A percentile compares a stretch with the other conserved stretches of the same genome.
Conservation (phyloP, 2,888 invertebrate species). For the Catocala nupta region DNA sequence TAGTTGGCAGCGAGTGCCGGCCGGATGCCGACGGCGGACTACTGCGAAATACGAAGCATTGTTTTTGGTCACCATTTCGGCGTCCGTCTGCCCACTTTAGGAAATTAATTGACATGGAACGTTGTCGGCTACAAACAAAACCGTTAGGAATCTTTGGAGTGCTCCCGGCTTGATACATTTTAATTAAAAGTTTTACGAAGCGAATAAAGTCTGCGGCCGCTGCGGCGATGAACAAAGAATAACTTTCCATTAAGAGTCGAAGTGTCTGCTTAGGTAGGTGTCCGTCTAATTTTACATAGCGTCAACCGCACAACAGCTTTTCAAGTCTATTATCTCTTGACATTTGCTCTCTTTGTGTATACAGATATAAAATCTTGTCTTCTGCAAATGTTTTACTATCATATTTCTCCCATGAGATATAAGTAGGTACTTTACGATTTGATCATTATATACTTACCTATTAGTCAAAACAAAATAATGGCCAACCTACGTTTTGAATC, state of each 20-base stretch:
- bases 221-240: slow-evolving; percentile 66
- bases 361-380: not conserved
- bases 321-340: not conserved
- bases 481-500: no score
- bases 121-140: slow-evolving; percentile 73
- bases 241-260: slow-evolving; percentile 62
- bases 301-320: slow-evolving; percentile 7
- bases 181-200: slow-evolving; percentile 81
- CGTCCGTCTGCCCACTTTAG: slow-evolving; percentile 77
- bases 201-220: slow-evolving; percentile 69
- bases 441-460: no score
- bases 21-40: slow-evolving; percentile 67
- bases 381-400: not conserved
- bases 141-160: slow-evolving; percentile 71
- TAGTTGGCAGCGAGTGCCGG: slow-evolving; percentile 69
- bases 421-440: no score
- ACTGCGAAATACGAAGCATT: slow-evolving; percentile 71
- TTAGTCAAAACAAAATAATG: no score
- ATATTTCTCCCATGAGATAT: not conserved
- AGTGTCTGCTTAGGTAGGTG: slow-evolving; percentile 50
- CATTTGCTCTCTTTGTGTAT: not conserved
- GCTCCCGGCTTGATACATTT: slow-evolving; percentile 77
- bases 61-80: slow-evolving; percentile 72
- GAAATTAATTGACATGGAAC: slow-evolving; percentile 82
- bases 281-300: slow-evolving; percentile 51